Evolutionary conservation across 2,888 invertebrate species (phyloP).

Genomic region (Hyposoter dolosus): DNA sequence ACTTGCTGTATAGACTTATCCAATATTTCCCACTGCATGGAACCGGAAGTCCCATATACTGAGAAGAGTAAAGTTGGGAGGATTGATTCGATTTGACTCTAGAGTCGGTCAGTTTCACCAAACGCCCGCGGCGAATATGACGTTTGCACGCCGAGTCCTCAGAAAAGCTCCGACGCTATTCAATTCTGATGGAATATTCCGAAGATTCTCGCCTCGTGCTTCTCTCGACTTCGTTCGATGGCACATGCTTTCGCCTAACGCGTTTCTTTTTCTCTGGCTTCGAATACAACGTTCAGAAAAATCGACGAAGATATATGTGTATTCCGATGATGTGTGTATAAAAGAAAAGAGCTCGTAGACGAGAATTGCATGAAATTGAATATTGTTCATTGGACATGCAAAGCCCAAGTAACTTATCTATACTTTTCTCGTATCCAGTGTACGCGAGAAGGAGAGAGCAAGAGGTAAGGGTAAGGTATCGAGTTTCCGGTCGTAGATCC

Average conservation of each 20-base stretch:
- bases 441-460: neutral
- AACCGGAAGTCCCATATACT: neutral
- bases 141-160: neutral
- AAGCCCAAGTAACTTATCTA: conserved; percentile 25
- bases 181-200: conserved; percentile 28
- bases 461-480: conserved; percentile 38
- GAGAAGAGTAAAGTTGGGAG: neutral
- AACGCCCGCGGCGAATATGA: neutral
- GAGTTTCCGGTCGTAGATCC: conserved; percentile 58
- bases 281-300: conserved; percentile 7
- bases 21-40: conserved; percentile 9
- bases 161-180: conserved; percentile 16
- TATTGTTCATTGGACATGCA: conserved; percentile 45
- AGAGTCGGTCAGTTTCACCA: conserved; percentile 6
- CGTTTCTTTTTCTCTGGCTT: neutral
- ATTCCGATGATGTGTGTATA: neutral
- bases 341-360: neutral
- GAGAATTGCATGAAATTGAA: conserved; percentile 44
- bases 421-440: conserved; percentile 1
- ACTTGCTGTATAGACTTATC: conserved; percentile 2
- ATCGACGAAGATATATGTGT: neutral
- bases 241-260: neutral
- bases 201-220: neutral
- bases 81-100: neutral
- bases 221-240: neutral